Percentiles rank a stretch among this genome's conserved stretches.
phyloP scores from a whole-genome alignment of 2,797 vertebrate species.

The Aeoliscus strigatus region DNA sequence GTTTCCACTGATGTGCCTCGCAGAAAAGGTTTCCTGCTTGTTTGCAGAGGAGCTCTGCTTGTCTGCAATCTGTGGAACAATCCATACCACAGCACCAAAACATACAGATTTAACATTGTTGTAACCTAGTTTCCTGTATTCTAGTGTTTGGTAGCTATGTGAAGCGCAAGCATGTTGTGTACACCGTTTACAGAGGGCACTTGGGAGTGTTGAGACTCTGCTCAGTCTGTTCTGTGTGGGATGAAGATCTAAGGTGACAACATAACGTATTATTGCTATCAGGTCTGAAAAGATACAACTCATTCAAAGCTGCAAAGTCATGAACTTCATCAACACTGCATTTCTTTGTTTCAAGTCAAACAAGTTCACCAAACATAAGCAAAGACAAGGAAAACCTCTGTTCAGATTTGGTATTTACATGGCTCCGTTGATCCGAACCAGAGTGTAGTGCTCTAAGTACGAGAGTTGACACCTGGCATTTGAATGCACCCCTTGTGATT shows the following conservation, averaged over 20 bases:
- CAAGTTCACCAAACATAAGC: constrained; percentile 5
- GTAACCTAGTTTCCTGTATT: constrained; percentile 6
- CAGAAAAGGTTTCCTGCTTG: constrained; percentile 49
- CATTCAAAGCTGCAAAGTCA: constrained; percentile 17
- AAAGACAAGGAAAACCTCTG: neutral
- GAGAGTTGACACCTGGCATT: too few relatives aligned
- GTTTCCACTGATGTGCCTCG: constrained; percentile 55
- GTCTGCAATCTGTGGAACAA: constrained; percentile 20
- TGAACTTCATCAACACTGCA: constrained; percentile 14
- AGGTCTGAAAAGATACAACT: constrained; percentile 30
- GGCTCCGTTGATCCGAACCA: too few relatives aligned
- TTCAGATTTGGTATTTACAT: too few relatives aligned
- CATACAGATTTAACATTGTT: too few relatives aligned
- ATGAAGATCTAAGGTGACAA: constrained; percentile 19
- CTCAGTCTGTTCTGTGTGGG: constrained; percentile 23
- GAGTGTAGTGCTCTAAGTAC: too few relatives aligned
- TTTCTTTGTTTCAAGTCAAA: constrained; percentile 9
- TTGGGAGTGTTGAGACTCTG: constrained; percentile 48
- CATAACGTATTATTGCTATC: constrained; percentile 29
- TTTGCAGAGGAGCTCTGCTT: too few relatives aligned
- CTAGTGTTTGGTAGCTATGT: constrained; percentile 37
- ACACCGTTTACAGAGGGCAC: constrained; percentile 32
- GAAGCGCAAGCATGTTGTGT: constrained; percentile 41
- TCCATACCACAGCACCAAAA: neutral
- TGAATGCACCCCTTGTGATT: too few relatives aligned